These are phyloP conservation scores for Maccullochella peelii DNA, from an alignment of 2,113 vertebrate species.

Conservation along the genomic window DNA sequence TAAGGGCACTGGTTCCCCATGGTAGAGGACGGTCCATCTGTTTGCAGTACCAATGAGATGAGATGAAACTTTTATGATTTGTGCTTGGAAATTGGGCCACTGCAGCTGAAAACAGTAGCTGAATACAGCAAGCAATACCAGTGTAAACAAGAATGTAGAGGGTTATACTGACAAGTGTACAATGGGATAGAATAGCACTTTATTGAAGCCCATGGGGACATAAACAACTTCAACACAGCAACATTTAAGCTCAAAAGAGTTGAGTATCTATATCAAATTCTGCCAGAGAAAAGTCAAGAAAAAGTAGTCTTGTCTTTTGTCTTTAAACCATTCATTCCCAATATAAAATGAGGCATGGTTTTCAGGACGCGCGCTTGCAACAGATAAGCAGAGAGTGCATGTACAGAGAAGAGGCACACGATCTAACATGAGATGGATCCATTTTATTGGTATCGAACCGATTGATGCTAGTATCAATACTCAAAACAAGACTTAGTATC, in stretches of 20 bases:
- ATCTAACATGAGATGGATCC: not conserved
- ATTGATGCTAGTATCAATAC: not conserved
- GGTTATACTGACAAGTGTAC: not conserved
- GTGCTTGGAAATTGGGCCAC: conserved; percentile 55
- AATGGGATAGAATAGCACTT: not conserved
- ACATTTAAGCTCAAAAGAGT: not conserved
- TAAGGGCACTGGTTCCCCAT: conserved; percentile 1
- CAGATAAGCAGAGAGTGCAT: not conserved
- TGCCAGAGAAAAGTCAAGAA: not conserved
- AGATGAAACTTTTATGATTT: conserved; percentile 64
- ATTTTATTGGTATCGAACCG: not conserved
- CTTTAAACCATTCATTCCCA: not conserved
- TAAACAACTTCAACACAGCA: not conserved
- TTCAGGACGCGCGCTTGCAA: not conserved
- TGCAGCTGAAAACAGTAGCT: conserved; percentile 40
- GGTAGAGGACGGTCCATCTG: conserved; percentile 49
- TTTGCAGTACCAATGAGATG: conserved; percentile 32
- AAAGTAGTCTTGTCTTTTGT: not conserved
- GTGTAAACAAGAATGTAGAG: conserved; percentile 21
- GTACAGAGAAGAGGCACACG: not conserved
- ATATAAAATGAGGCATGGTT: not conserved
- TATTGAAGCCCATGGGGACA: not conserved
- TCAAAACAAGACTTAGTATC: not conserved
- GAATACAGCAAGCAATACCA: not conserved
- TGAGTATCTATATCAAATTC: not conserved